A percentile compares a stretch with the other conserved stretches of the same genome.
These are phyloP conservation scores for Latrodectus elegans DNA, from an alignment of 2,888 invertebrate genomes.

Conservation along the genomic window DNA sequence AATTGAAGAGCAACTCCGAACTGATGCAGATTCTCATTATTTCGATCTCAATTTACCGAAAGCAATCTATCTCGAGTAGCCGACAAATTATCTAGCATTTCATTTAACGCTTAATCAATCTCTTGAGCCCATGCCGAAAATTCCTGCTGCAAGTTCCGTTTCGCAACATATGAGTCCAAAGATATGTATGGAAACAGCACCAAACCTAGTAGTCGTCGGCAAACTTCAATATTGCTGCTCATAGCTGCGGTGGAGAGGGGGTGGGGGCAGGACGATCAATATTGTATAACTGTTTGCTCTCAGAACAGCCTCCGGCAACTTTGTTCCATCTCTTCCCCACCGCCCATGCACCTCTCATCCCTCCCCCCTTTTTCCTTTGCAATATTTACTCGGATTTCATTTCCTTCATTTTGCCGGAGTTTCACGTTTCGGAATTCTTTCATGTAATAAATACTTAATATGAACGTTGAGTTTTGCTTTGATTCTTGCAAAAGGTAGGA, in stretches of 20 bases:
- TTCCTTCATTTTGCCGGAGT: conserved; percentile 34
- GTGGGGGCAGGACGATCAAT: conserved; percentile 27
- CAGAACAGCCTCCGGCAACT: conserved; percentile 12
- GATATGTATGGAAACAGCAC: not conserved
- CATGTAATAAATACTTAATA: conserved; percentile 55
- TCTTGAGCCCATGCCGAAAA: not conserved
- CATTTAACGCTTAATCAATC: not conserved
- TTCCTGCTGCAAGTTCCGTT: not conserved
- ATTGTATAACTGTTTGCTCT: conserved; percentile 43
- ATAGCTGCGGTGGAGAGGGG: conserved; percentile 3
- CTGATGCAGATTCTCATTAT: too few species aligned
- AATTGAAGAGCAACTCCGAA: too few species aligned
- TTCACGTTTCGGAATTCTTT: conserved; percentile 28
- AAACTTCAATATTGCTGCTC: conserved; percentile 29
- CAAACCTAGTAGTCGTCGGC: conserved; percentile 8
- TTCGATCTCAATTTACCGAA: too few species aligned
- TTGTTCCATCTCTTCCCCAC: not conserved
- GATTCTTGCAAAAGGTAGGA: too few species aligned
- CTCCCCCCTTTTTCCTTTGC: not conserved
- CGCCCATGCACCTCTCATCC: not conserved
- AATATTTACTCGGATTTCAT: conserved; percentile 56
- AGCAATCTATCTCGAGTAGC: not conserved
- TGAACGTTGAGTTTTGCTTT: conserved; percentile 12
- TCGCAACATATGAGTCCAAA: not conserved
- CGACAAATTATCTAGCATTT: not conserved